These are phyloP conservation scores for Clupea harengus DNA, from an alignment of 2,113 vertebrate species.

Conservation along the genomic window DNA sequence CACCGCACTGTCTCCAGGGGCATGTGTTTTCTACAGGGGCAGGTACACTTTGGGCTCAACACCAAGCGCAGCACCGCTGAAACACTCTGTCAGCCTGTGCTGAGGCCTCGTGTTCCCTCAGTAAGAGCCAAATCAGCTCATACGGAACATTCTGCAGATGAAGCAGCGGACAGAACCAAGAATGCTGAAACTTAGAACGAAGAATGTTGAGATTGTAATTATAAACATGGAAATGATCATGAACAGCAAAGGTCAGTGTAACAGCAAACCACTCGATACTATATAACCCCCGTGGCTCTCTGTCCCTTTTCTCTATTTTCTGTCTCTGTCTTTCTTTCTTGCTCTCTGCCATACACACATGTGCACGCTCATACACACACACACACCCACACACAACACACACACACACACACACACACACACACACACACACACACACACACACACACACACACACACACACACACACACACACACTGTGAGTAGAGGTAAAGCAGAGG, in stretches of 20 bases:
- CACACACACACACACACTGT: slow-evolving; percentile 53
- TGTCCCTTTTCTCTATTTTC: slow-evolving; percentile 46
- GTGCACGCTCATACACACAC: slow-evolving; percentile 58
- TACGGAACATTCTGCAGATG: background rate
- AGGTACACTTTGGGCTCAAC: background rate
- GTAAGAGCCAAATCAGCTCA: background rate
- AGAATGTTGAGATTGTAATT: background rate
- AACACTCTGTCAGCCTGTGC: background rate
- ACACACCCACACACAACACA: slow-evolving; percentile 63
- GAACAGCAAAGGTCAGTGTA: background rate
- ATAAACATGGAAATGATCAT: background rate
- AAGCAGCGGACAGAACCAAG: background rate
- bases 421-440: slow-evolving; percentile 55
- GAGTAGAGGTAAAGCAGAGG: slow-evolving; percentile 16
- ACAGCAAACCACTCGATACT: background rate
- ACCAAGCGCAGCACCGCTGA: background rate
- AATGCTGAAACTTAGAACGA: background rate
- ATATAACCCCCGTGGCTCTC: background rate
- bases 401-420: slow-evolving; percentile 58
- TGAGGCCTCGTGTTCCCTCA: background rate
- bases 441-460: slow-evolving; percentile 61
- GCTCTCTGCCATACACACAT: slow-evolving; percentile 3
- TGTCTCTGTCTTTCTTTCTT: slow-evolving; percentile 32
- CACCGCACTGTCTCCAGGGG: background rate
- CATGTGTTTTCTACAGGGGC: background rate